Evolutionary conservation across 2,797 vertebrate species (phyloP).

Genomic region (Microctenopoma steveboyesi): DNA sequence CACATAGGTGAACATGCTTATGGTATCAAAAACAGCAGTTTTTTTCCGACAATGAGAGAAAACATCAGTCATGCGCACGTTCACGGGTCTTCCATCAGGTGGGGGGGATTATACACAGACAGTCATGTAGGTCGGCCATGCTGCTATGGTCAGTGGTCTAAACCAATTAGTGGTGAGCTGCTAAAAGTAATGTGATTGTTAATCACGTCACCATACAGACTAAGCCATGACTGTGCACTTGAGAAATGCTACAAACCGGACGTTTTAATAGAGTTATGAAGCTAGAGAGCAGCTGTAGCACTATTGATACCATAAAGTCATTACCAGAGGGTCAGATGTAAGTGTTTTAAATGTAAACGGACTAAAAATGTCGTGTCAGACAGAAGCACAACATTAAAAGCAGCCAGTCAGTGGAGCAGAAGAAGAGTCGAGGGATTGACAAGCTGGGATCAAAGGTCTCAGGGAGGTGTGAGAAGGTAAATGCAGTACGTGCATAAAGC

Average conservation of each 20-base stretch:
- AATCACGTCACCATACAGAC: constrained; percentile 30
- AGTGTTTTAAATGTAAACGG: neutral
- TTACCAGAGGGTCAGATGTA: neutral
- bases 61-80: neutral
- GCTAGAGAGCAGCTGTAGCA: neutral
- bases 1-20: neutral
- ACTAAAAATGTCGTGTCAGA: neutral
- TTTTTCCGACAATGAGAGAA: constrained; percentile 1
- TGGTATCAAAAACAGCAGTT: neutral
- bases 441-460: constrained; percentile 26
- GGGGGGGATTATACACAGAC: constrained; percentile 53
- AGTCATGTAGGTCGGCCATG: constrained; percentile 30
- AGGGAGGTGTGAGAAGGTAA: neutral
- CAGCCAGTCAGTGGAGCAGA: constrained; percentile 1
- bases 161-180: constrained; percentile 64
- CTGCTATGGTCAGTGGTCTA: constrained; percentile 55
- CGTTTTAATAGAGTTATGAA: neutral
- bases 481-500: neutral
- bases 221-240: constrained; percentile 11
- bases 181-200: constrained; percentile 66
- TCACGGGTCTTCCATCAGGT: constrained; percentile 25
- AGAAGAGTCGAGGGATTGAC: neutral
- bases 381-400: neutral
- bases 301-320: neutral
- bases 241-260: neutral